A percentile compares a stretch with the other conserved stretches of the same genome.
Evolutionary conservation across 2,113 vertebrate genomes (phyloP).

Genomic region (Lepisosteus oculatus): DNA sequence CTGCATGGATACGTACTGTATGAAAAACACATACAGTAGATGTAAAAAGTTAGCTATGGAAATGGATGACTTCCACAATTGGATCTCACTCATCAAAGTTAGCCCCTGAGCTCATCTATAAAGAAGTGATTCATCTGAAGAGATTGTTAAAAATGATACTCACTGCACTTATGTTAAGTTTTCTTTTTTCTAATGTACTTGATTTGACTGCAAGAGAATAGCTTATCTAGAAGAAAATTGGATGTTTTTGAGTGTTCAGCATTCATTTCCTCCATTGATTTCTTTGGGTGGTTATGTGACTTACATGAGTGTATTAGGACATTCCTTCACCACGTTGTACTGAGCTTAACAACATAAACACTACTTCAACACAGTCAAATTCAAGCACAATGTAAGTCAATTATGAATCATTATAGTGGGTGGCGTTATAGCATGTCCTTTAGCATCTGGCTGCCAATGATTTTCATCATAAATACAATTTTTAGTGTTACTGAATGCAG

Average conservation of each 20-base stretch:
- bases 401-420: constrained; percentile 42
- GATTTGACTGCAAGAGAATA: constrained; percentile 21
- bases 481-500: too few species aligned
- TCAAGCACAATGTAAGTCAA: constrained; percentile 43
- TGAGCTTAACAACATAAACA: constrained; percentile 28
- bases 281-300: constrained; percentile 34
- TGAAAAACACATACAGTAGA: too few species aligned
- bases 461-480: too few species aligned
- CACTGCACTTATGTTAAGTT: constrained; percentile 43
- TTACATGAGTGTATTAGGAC: constrained; percentile 28
- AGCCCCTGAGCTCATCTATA: background rate
- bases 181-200: constrained; percentile 36
- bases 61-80: too few species aligned
- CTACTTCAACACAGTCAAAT: constrained; percentile 31
- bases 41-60: too few species aligned
- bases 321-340: constrained; percentile 35
- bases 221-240: constrained; percentile 40
- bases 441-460: too few species aligned
- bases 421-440: constrained; percentile 29
- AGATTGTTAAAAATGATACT: constrained; percentile 46
- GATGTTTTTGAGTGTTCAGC: background rate
- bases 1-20: too few species aligned
- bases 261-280: background rate
- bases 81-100: too few species aligned
- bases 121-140: constrained; percentile 23